Evolutionary conservation across 2,888 invertebrate species (phyloP), one percentile per base, ranked within the genome.

Genomic region (Cetonia aurata): DNA sequence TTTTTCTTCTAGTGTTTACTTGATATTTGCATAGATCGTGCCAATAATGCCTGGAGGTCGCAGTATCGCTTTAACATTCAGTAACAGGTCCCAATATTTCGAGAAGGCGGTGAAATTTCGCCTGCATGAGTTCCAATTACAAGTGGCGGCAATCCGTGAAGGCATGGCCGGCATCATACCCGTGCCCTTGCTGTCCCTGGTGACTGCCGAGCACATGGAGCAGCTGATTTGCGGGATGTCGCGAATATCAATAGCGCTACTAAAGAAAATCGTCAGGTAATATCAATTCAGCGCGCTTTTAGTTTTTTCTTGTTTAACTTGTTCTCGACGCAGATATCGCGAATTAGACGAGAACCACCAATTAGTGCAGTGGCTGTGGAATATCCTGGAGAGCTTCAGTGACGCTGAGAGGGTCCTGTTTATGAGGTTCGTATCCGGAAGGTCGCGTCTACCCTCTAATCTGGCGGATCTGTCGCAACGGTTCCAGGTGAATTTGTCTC

Each of bases 111-210:
- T 90, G 13, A 85, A 86, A 73, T 90, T 87, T 79, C 81, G 90
- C 67, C 82, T 90, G 67, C 88, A 89, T 77, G 90, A 91, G 79
- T 88, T 90, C 85, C 88, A 90, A 78, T 75, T 86, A 41, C 90
- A 89, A 85, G 87, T 89, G 67, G 85, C 86, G 0, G 87, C 89
- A 19, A 86, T 90, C 17, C 79, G 89, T 48, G 89, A 89, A 79
- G 90, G 91, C 6, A 89, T 91, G 89, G 85, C 89, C 0, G 88
- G 89, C 74, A 87, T 90, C 48, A 86, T 90, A 65, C 90, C 91
- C 0, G 89, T 90, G 6, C 90, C 90, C 1, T 81, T 90, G 50
- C 78, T 90, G 57, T 88, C 88, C 0, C 81, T 91, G 25, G 84
- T 90, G 77, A 89, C 90, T 0, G 87, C 88, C 1, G 84, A 86